Conservation (phyloP, 92 coral and sea anemone genomes). For the Muricea muricata region DNA sequence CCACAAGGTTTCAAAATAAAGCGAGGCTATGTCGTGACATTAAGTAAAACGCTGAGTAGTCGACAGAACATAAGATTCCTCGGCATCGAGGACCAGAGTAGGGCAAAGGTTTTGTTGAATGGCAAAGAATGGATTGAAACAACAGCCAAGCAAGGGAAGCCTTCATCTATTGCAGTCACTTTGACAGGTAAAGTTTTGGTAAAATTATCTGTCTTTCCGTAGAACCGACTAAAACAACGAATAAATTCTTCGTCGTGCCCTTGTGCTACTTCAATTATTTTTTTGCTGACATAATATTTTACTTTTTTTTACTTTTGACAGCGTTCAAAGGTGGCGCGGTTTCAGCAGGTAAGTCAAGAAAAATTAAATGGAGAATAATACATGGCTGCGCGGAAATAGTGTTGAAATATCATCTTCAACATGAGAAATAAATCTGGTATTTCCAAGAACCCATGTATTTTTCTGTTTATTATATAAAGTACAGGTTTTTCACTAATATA, state of each 20-base stretch:
- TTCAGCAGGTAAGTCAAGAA: constrained; percentile 1
- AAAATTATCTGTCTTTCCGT: neutral
- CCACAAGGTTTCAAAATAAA: constrained; percentile 77
- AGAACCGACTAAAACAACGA: too few relatives aligned
- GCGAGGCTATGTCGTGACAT: constrained; percentile 42
- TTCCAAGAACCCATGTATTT: too few relatives aligned
- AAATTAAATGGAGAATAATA: neutral
- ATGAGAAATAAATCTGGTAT: too few relatives aligned
- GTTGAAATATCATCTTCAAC: too few relatives aligned
- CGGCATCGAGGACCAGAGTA: constrained; percentile 69
- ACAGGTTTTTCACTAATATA: too few relatives aligned
- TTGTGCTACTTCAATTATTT: too few relatives aligned
- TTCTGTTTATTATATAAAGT: too few relatives aligned
- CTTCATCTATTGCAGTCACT: constrained; percentile 58
- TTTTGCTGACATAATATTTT: neutral
- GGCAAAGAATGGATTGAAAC: constrained; percentile 71
- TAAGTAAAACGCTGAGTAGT: constrained; percentile 67
- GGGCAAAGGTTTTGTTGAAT: constrained; percentile 68
- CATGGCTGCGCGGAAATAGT: too few relatives aligned
- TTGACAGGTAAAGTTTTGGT: constrained; percentile 70
- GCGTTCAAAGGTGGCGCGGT: constrained; percentile 28
- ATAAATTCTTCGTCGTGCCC: too few relatives aligned
- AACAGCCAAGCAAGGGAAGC: constrained; percentile 68
- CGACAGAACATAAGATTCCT: constrained; percentile 57
- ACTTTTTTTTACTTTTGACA: neutral